Base-by-base conservation (phyloP, 2,888 invertebrate species). In the Perithous albicinctus region DNA sequence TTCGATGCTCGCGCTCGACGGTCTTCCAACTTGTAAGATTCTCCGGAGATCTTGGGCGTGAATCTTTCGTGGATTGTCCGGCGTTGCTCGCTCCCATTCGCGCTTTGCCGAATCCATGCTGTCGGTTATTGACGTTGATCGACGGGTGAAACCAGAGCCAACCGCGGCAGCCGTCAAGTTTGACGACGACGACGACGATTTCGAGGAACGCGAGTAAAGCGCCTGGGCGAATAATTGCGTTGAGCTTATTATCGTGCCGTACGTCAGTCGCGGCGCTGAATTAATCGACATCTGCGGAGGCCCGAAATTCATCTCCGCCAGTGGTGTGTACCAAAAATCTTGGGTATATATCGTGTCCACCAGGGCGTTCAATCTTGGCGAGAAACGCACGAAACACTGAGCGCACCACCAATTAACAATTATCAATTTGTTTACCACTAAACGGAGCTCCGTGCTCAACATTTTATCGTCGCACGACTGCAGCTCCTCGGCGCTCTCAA, bases 271-370 rank as follows among this genome's bases (percentile, higher is more conserved):
- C 0, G 92, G 92, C 0, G 90, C 91, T 0, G 92, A 92, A 38
- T 88, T 90, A 72, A 92, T 92, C 41, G 90, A 91, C 93, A 93
- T 93, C 63, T 92, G 92, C 0, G 93, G 92, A 0, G 92, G 92
- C 0, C 92, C 92, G 32, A 93, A 93, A 69, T 92, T 92, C 88
- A 92, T 92, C 38, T 92, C 92, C 1, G 92, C 93, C 88, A 92
- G 88, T 10, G 92, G 92, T 0, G 92, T 91, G 63, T 92, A 92
- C 92, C 92, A 92, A 64, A 92, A 92, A 66, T 93, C 90, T 69
- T 92, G 91, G 0, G 90, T 89, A 43, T 92, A 91, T 82, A 93
- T 91, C 1, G 92, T 91, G 69, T 93, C 92, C 1, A 92, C 90
- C 0, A 93, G 88, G 1, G 91, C 89, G 70, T 92, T 92, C 1